Conservation (phyloP, 1,140 invertebrate species). For the Pseudomyrmex dendroicus region DNA sequence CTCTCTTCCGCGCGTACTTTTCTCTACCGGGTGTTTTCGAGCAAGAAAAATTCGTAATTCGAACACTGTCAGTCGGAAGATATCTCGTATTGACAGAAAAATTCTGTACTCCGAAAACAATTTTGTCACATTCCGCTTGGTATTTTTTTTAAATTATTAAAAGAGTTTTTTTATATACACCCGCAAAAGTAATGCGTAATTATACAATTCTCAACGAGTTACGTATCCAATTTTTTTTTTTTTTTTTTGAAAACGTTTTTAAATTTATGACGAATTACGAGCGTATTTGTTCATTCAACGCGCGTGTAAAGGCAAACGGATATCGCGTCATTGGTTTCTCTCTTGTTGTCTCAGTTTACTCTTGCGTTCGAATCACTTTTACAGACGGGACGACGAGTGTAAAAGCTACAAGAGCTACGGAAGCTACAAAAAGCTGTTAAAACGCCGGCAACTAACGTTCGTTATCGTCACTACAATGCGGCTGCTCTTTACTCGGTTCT, state of each 20-base stretch:
- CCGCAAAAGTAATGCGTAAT: neutral
- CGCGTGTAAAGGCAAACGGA: neutral
- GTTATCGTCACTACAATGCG: conserved; percentile 53
- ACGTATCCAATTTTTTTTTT: too few relatives aligned
- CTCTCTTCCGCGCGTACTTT: conserved; percentile 1
- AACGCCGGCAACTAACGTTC: conserved; percentile 56
- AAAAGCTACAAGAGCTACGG: conserved; percentile 50
- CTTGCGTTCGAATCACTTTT: conserved; percentile 45
- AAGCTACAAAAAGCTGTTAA: conserved; percentile 57
- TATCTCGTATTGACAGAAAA: too few relatives aligned
- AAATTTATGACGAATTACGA: neutral
- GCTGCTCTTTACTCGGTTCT: conserved; percentile 39
- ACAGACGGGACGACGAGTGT: conserved; percentile 27
- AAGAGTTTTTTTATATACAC: too few relatives aligned
- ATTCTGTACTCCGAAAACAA: too few relatives aligned
- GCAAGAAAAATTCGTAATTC: neutral
- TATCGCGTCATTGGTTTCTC: conserved; percentile 39
- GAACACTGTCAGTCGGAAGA: neutral
- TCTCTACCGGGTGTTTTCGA: neutral
- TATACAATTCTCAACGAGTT: neutral
- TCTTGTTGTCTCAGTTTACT: conserved; percentile 33
- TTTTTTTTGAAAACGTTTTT: too few relatives aligned
- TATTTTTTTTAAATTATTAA: too few relatives aligned
- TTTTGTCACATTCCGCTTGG: too few relatives aligned
- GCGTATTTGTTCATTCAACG: conserved; percentile 34